Base-by-base conservation (phyloP, 2,888 invertebrate genomes). In the Kryphioiulus occultus region DNA sequence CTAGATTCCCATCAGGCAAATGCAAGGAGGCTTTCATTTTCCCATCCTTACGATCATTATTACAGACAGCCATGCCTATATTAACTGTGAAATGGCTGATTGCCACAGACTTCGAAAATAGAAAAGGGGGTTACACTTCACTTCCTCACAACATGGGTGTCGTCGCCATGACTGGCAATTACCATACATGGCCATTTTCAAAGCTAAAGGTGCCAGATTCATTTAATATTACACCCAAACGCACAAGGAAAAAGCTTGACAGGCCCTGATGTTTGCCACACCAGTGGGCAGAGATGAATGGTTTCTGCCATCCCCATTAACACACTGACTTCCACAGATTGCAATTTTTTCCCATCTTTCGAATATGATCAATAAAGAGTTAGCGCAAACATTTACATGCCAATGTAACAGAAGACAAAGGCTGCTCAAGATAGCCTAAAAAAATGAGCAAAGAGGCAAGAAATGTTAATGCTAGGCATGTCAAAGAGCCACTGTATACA, bases 91-190 rank as follows among this genome's bases (percentile, higher is more conserved):
- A 85, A 85, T 44, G 47, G 47, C 42, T 44, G 47, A 85, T 44
- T 47, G 47, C 85, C 42, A 85, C 85, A 42, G 85, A 85, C 42
- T 42, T 44, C 26, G 42, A 47, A 85, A 85, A 85, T 22, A 47
- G 47, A 85, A 85, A 39, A 85, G 85, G 85, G 42, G 85, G 85
- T 85, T 47, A 85, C 85, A 85, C 85, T 85, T 85, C 85, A n/a
- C 42, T 85, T 85, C 85, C 47, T 39, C 85, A 47, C 85, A 85
- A 85, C 85, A 85, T 85, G 42, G 85, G 85, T 85, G 85, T 85
- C 47, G 85, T 42, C 47, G 42, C 42, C 42, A 85, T 85, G 85
- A 85, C 85, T 85, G 85, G 85, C 85, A 85, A 85, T 85, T 85
- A 85, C 47, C 42, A 47, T 85, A 47, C 42, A 85, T 85, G 85